A percentile compares a stretch with the other conserved stretches of the same genome.
These are phyloP conservation scores for Semicossyphus pulcher DNA, from an alignment of 2,113 vertebrate genomes.

Conservation along the genomic window DNA sequence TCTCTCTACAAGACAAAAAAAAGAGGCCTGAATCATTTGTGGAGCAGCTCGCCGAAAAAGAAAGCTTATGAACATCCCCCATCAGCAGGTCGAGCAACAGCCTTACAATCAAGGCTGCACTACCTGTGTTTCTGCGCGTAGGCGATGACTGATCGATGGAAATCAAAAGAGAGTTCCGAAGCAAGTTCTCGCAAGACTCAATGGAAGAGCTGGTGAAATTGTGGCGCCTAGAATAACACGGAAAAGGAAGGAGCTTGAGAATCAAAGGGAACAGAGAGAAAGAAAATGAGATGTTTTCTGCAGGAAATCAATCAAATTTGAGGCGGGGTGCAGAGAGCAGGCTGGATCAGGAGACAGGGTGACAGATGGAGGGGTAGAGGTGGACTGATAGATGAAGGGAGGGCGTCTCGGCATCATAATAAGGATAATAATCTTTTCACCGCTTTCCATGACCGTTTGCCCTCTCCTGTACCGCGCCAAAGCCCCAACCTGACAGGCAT, in stretches of 20 bases:
- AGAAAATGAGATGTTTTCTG: constrained; percentile 53
- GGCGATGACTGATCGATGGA: background rate
- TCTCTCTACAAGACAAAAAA: constrained; percentile 16
- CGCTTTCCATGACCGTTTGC: constrained; percentile 65
- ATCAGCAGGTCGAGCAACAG: constrained; percentile 12
- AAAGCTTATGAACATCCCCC: constrained; percentile 29
- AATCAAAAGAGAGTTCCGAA: background rate
- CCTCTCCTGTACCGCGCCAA: constrained; percentile 59
- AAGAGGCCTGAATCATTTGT: constrained; percentile 27
- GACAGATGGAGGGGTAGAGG: constrained; percentile 45
- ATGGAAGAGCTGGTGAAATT: constrained; percentile 1
- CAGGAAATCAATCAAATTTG: constrained; percentile 57
- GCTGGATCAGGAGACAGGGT: constrained; percentile 46
- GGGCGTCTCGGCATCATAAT: constrained; percentile 60
- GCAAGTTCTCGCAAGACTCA: background rate
- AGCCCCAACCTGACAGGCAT: constrained; percentile 62
- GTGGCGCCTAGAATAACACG: constrained; percentile 22
- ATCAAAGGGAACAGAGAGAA: constrained; percentile 15
- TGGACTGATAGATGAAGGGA: constrained; percentile 56
- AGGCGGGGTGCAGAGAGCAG: constrained; percentile 39
- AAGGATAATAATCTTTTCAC: constrained; percentile 71
- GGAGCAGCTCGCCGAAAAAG: constrained; percentile 43
- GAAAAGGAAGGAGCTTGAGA: constrained; percentile 1
- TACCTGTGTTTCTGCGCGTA: no score
- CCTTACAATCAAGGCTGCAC: constrained; percentile 27